phyloP scores from a whole-genome alignment of 23 tunicate genomes.

The Halocynthia aurantium region DNA sequence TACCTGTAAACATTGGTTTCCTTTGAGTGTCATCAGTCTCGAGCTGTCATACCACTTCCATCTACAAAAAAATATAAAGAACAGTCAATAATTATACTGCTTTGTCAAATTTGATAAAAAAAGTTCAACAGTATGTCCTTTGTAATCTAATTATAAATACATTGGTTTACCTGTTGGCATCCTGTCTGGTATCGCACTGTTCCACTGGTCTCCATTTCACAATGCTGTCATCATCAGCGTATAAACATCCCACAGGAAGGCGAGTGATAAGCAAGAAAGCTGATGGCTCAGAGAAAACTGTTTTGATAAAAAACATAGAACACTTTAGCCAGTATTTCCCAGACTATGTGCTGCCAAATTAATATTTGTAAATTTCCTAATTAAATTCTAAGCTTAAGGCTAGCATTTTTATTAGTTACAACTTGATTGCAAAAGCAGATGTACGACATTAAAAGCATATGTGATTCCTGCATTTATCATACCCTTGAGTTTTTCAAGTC shows the following conservation, averaged over 20 bases:
- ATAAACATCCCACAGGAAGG: slow-evolving; percentile 5
- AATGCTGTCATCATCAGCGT: neutral
- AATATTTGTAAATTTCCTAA: too few species aligned
- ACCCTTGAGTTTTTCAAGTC: slow-evolving; percentile 1
- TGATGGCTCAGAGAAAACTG: neutral
- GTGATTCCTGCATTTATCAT: neutral
- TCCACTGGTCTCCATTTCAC: slow-evolving; percentile 13
- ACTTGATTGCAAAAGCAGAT: too few species aligned
- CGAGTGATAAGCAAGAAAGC: slow-evolving; percentile 26
- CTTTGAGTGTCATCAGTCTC: neutral
- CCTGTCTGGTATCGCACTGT: slow-evolving; percentile 7
- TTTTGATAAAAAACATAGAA: neutral
- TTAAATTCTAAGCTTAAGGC: too few species aligned
- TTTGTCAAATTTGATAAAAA: too few species aligned
- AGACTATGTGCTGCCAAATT: neutral
- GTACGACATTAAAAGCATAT: too few species aligned
- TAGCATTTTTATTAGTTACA: too few species aligned
- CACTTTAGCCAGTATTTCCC: neutral
- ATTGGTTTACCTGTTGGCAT: slow-evolving; percentile 7
- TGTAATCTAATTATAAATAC: neutral
- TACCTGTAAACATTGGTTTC: slow-evolving; percentile 19
- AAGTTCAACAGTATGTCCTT: neutral
- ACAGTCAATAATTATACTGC: too few species aligned
- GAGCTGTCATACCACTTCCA: slow-evolving; percentile 24
- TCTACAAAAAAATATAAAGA: neutral